A percentile compares a stretch with the other conserved stretches of the same genome.
phyloP scores from a whole-genome alignment of 2,888 invertebrate genomes.

The Bruchidius siliquastri region DNA sequence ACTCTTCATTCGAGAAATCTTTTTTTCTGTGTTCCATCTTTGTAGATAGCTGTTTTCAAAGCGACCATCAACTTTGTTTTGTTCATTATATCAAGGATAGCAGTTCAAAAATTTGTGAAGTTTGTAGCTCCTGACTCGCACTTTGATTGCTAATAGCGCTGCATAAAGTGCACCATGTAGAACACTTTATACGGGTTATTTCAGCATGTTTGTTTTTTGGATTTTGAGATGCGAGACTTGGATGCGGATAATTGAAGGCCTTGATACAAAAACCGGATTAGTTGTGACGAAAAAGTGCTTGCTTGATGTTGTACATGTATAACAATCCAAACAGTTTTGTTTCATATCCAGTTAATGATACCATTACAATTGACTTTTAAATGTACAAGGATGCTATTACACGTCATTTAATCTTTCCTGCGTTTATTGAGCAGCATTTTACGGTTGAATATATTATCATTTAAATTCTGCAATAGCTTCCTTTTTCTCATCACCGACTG shows the following conservation, averaged over 20 bases:
- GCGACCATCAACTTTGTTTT: no score
- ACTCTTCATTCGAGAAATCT: no score
- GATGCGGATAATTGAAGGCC: not conserved
- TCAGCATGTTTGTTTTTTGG: not conserved
- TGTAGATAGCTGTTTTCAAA: no score
- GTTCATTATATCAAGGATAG: no score
- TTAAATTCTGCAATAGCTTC: not conserved
- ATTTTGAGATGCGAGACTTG: not conserved
- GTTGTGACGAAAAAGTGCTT: not conserved
- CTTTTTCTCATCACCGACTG: not conserved
- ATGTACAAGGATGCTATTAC: not conserved
- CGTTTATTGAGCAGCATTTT: not conserved
- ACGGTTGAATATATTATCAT: not conserved
- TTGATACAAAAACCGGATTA: not conserved
- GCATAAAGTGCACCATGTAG: not conserved
- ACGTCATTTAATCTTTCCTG: not conserved
- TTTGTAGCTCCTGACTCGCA: no score
- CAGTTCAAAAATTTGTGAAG: no score
- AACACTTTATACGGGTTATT: not conserved
- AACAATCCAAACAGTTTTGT: not conserved
- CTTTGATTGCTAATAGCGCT: not conserved
- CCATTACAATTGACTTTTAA: not conserved
- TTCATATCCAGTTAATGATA: not conserved
- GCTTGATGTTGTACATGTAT: not conserved
- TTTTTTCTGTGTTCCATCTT: no score